Evolutionary conservation across 2,797 vertebrate species (phyloP).

Genomic region (Lerista edwardsae): DNA sequence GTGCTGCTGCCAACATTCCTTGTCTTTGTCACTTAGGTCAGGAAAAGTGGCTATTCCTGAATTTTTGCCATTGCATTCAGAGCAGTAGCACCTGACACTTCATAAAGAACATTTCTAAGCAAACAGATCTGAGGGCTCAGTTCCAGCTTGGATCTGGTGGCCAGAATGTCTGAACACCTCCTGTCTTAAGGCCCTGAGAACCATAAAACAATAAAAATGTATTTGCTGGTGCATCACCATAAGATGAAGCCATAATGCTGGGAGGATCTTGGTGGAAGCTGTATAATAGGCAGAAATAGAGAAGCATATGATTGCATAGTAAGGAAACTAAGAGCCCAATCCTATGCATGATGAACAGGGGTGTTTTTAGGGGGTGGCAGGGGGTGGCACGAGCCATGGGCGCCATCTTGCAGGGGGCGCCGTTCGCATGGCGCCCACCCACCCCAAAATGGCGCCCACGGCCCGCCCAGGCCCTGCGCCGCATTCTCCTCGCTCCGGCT

Average conservation of each 20-base stretch:
- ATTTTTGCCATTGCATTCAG: constrained; percentile 3
- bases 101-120: constrained; percentile 33
- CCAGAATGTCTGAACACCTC: background rate
- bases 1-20: constrained; percentile 45
- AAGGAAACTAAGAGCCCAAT: too few relatives aligned
- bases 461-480: too few relatives aligned
- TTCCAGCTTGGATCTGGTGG: background rate
- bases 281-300: background rate
- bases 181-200: background rate
- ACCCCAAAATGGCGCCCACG: too few relatives aligned
- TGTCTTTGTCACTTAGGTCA: constrained; percentile 43
- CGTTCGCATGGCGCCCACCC: too few relatives aligned
- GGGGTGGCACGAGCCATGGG: too few relatives aligned
- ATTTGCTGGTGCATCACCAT: background rate
- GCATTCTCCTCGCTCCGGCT: too few relatives aligned
- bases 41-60: constrained; percentile 26
- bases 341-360: too few relatives aligned
- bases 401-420: too few relatives aligned
- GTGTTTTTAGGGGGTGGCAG: too few relatives aligned
- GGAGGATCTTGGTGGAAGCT: background rate
- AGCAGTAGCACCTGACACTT: constrained; percentile 36
- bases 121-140: background rate
- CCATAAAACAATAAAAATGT: background rate
- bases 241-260: background rate
- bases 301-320: background rate